Evolutionary conservation across 1,140 invertebrate species (phyloP), one percentile per base, ranked within the genome.

Genomic region (Anastatus disparis): DNA sequence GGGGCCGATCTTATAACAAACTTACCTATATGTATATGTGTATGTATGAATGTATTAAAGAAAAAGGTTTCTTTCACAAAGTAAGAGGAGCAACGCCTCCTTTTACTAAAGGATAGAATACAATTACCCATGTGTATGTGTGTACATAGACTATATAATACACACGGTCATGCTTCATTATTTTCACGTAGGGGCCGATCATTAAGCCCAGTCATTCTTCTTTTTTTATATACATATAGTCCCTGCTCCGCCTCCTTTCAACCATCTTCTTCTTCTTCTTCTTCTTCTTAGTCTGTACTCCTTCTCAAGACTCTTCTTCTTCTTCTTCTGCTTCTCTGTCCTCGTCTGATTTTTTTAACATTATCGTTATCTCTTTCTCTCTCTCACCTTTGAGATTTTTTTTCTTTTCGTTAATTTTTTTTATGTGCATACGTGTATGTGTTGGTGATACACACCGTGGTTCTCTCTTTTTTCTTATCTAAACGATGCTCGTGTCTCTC

Each of bases 141-240:
- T n/a, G n/a, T n/a, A n/a, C n/a, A n/a, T n/a, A n/a, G n/a, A n/a
- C n/a, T n/a, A n/a, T 76, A 4, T 35, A 10, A n/a, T 44, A 44
- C 44, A 17, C 44, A 77, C 77, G 66, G 74, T 83, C 78, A 78
- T 82, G 81, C 81, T 82, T 83, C 82, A 83, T 82, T 83, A 83
- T 83, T 82, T n/a, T 82, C 77, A 76, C 75, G 70, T 72, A n/a
- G n/a, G n/a, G n/a, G 70, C 65, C 63, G 77, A 82, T 83, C 82
- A 83, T 83, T 80, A 81, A 81, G 77, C 78, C n/a, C 53, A 79
- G 77, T 78, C 78, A 79, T 78, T 76, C 79, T 72, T n/a, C n/a
- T n/a, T n/a, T n/a, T n/a, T n/a, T n/a, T n/a, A n/a, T n/a, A n/a
- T n/a, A n/a, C n/a, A n/a, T n/a, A n/a, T n/a, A n/a, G n/a, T n/a